Conservation (phyloP, 2,113 vertebrate species). For the Cathartes aura region DNA sequence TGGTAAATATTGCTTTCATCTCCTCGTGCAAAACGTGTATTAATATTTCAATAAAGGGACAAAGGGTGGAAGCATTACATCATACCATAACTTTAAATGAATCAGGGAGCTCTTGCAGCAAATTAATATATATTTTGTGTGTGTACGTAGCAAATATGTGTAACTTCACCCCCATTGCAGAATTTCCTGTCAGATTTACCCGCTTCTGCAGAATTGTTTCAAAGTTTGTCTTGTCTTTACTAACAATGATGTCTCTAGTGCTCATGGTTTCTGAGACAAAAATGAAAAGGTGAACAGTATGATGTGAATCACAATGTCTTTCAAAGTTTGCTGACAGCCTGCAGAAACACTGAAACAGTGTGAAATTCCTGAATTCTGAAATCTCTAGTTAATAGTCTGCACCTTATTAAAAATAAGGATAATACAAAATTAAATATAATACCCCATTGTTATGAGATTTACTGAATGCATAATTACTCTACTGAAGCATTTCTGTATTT, state of each 20-base stretch:
- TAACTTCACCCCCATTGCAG: not conserved
- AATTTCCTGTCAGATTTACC: not conserved
- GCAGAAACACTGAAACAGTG: not conserved
- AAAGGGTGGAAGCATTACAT: not conserved
- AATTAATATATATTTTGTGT: not conserved
- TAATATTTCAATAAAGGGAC: not conserved
- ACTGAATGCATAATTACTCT: not conserved
- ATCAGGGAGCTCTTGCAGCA: not conserved
- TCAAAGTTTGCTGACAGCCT: not conserved
- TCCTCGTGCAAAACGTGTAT: not conserved
- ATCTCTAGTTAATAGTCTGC: not conserved
- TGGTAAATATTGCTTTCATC: not conserved
- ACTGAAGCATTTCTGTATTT: not conserved
- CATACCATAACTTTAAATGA: not conserved
- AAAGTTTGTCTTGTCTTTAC: not conserved
- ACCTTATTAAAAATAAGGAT: not conserved
- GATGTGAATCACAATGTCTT: not conserved
- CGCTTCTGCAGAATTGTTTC: not conserved
- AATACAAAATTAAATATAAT: not conserved
- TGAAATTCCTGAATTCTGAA: not conserved
- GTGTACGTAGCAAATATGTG: not conserved
- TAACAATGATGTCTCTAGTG: not conserved
- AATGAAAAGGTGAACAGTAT: not conserved
- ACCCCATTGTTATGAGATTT: not conserved
- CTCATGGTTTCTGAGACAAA: not conserved